A percentile compares a stretch with the other conserved stretches of the same genome.
Conservation (phyloP, 2,888 invertebrate species). For the Caenorhabditis drosophilae region DNA sequence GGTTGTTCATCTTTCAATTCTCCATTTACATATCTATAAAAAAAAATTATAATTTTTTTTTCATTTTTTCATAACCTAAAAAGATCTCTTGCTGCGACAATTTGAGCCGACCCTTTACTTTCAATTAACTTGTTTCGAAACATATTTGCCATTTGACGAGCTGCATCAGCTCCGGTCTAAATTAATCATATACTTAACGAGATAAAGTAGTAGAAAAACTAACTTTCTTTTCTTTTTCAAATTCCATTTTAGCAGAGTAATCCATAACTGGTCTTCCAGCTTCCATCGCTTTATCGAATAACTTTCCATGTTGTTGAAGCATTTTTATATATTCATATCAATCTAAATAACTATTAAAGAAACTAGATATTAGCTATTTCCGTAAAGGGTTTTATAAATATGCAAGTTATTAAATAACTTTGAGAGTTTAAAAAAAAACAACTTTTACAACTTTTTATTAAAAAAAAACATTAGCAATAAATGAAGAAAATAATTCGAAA, state of each 20-base stretch:
- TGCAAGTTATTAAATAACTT: too few species aligned
- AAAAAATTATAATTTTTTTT: background rate
- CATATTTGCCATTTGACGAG: constrained; percentile 18
- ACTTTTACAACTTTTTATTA: constrained; percentile 1
- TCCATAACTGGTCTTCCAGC: background rate
- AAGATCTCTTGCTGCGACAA: constrained; percentile 26
- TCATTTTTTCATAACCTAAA: constrained; percentile 9
- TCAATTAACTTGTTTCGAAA: constrained; percentile 19
- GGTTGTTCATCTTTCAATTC: constrained; percentile 42
- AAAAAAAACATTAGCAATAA: constrained; percentile 3
- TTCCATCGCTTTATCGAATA: background rate
- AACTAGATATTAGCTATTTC: background rate
- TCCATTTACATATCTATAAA: constrained; percentile 43
- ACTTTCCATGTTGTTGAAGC: constrained; percentile 5
- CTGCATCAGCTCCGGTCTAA: constrained; percentile 21
- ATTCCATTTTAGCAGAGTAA: too few species aligned
- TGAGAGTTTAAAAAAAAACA: too few species aligned
- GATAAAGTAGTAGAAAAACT: too few species aligned
- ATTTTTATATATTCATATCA: background rate
- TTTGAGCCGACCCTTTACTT: constrained; percentile 11
- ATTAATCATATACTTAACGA: background rate
- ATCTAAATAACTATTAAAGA: background rate
- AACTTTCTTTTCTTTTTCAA: background rate
- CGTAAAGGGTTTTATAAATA: too few species aligned
- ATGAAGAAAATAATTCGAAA: too few species aligned